phyloP scores from a whole-genome alignment of 1,140 invertebrate species.

The Triops longicaudatus region DNA sequence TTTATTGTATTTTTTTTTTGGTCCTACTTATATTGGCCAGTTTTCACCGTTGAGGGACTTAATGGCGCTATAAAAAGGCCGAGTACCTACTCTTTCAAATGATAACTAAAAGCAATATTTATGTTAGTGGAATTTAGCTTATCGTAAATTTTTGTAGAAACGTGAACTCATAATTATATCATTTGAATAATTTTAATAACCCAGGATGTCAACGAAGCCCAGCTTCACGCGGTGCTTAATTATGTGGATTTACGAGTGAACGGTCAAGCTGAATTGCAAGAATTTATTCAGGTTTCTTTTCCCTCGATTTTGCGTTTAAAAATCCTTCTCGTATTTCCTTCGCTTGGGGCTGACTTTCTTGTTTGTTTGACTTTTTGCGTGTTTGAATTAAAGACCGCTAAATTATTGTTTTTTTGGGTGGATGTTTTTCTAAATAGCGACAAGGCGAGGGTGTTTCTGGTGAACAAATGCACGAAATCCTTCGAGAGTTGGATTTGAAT shows the following conservation, averaged over 20 bases:
- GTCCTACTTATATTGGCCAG: too few species aligned
- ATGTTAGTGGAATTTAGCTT: background rate
- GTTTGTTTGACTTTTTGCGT: background rate
- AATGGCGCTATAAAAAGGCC: too few species aligned
- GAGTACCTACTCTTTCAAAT: too few species aligned
- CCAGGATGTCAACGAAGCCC: conserved; percentile 48
- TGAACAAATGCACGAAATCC: conserved; percentile 92
- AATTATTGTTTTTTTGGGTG: background rate
- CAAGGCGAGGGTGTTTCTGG: conserved; percentile 86
- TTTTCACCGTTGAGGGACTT: too few species aligned
- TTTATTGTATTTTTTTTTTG: too few species aligned
- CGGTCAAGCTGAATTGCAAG: conserved; percentile 59
- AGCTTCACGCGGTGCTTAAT: conserved; percentile 54
- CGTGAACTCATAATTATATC: too few species aligned
- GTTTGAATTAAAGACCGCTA: background rate
- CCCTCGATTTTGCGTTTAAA: background rate
- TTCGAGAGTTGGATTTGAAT: conserved; percentile 96
- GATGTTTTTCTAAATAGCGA: background rate
- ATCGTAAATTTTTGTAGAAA: background rate
- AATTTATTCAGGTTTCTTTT: conserved; percentile 57
- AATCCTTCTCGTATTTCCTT: background rate
- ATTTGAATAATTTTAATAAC: conserved; percentile 33
- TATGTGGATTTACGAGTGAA: conserved; percentile 59
- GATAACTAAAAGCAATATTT: too few species aligned
- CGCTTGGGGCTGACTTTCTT: background rate